Conservation (phyloP, 2,888 invertebrate species). For the Agrochola circellaris region DNA sequence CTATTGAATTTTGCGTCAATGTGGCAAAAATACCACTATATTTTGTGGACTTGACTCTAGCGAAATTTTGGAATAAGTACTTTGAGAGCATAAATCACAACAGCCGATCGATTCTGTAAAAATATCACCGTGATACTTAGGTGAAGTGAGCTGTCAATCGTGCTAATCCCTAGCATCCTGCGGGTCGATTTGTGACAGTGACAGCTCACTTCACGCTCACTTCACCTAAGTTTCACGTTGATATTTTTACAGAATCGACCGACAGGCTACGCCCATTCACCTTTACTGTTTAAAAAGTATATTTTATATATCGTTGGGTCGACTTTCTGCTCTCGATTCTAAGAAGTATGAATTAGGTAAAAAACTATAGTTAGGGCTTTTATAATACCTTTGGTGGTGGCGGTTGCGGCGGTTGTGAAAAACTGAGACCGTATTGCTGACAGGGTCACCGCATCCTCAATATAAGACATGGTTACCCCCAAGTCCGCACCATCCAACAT, state of each 20-base stretch:
- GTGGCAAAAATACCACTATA: neutral
- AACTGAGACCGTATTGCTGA: slow-evolving; percentile 15
- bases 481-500: neutral
- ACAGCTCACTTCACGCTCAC: no score
- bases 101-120: no score
- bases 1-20: neutral
- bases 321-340: neutral
- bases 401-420: neutral
- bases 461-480: neutral
- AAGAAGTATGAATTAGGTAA: neutral
- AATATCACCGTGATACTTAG: no score
- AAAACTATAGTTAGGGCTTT: neutral
- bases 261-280: neutral
- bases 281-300: neutral
- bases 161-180: no score
- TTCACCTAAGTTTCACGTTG: no score
- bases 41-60: neutral
- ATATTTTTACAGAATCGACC: no score
- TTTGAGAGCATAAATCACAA: no score
- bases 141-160: no score
- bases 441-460: slow-evolving; percentile 9
- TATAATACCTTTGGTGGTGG: neutral
- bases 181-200: no score
- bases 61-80: neutral
- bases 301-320: no score